A percentile compares a stretch with the other conserved stretches of the same genome.
These are phyloP conservation scores for Shargacucullia verbasci DNA, from an alignment of 2,888 invertebrate genomes.

Conservation along the genomic window DNA sequence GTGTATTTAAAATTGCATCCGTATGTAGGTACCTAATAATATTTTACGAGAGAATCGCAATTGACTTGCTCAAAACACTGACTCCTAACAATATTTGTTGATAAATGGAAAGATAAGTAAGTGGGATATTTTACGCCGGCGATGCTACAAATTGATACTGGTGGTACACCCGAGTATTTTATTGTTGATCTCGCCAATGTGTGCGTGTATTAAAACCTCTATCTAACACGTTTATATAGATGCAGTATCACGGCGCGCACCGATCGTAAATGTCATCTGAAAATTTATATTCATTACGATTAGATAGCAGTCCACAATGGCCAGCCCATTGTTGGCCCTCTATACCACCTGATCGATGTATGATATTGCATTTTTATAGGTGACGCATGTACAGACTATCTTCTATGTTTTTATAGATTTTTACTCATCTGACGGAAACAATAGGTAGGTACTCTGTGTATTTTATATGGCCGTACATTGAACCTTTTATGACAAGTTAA, in stretches of 20 bases:
- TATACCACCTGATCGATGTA: constrained; percentile 84
- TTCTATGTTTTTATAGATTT: constrained; percentile 66
- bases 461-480: constrained; percentile 72
- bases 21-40: not conserved
- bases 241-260: constrained; percentile 83
- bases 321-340: constrained; percentile 80
- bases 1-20: too few relatives aligned
- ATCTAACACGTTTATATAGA: constrained; percentile 83
- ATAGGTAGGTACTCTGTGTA: constrained; percentile 58
- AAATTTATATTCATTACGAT: constrained; percentile 89
- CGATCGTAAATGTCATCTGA: constrained; percentile 88
- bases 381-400: constrained; percentile 66
- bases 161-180: constrained; percentile 68
- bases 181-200: constrained; percentile 69
- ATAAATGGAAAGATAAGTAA: constrained; percentile 78
- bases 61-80: constrained; percentile 58
- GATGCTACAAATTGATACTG: constrained; percentile 80
- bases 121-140: constrained; percentile 71
- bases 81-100: constrained; percentile 69
- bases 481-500: constrained; percentile 78
- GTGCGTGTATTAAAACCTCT: constrained; percentile 79
- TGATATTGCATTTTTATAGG: constrained; percentile 84
- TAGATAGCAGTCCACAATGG: constrained; percentile 86
- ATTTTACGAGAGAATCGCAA: constrained; percentile 33
- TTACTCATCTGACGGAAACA: constrained; percentile 69